Evolutionary conservation across 2,113 vertebrate genomes (phyloP).

Genomic region (Todiramphus chloris): DNA sequence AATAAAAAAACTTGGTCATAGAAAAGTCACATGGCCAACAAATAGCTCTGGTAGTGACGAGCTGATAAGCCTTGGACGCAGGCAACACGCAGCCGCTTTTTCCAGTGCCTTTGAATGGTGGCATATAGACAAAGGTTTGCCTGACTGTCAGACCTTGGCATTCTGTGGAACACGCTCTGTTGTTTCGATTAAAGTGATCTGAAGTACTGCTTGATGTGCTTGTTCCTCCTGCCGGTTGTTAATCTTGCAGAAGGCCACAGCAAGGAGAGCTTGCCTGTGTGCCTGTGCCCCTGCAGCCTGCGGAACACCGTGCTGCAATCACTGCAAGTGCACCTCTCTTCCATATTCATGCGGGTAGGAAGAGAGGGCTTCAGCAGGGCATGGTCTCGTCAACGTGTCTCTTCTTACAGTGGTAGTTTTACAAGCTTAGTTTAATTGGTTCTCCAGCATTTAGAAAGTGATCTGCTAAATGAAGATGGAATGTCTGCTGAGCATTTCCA

Average conservation of each 20-base stretch:
- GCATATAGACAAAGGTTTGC: background rate
- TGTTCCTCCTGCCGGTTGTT: background rate
- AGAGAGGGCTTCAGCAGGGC: background rate
- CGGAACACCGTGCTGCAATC: background rate
- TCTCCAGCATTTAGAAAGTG: background rate
- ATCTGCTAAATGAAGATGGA: background rate
- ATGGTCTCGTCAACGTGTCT: fast-evolving
- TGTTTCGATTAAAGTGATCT: background rate
- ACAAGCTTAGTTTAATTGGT: background rate
- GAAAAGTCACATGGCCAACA: background rate
- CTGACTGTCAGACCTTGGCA: background rate
- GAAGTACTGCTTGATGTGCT: background rate
- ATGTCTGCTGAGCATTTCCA: background rate
- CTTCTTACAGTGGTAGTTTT: background rate
- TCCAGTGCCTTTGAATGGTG: background rate
- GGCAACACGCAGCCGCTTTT: background rate
- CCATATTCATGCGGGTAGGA: background rate
- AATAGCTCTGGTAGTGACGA: background rate
- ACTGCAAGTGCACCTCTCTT: background rate
- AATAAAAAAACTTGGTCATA: background rate
- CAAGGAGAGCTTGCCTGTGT: background rate
- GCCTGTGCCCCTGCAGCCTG: background rate
- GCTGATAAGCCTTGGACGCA: background rate
- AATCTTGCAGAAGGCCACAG: background rate
- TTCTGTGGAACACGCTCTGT: background rate